A percentile compares a stretch with the other conserved stretches of the same genome.
Conservation (phyloP, 2,113 vertebrate genomes). For the Myotis lucifugus region DNA sequence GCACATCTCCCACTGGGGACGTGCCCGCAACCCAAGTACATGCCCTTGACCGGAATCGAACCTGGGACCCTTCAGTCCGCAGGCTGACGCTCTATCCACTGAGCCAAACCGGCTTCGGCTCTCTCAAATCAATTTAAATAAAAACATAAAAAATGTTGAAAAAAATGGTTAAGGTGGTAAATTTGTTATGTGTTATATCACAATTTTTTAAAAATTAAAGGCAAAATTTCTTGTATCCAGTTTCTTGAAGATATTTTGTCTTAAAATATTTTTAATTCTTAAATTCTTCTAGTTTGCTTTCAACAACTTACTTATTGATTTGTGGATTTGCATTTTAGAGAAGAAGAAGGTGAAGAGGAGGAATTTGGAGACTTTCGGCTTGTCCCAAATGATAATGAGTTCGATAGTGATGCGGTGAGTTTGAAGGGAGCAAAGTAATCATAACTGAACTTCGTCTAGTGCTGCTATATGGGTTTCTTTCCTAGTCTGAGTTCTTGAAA, state of each 20-base stretch:
- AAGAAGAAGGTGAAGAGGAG: conserved; percentile 87
- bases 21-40: no score
- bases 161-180: not conserved
- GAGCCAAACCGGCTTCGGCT: no score
- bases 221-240: not conserved
- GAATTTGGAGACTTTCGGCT: conserved; percentile 92
- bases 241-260: conserved; percentile 39
- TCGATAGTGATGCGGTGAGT: conserved; percentile 88
- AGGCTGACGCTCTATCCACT: no score
- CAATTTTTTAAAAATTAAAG: not conserved
- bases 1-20: no score
- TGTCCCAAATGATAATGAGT: conserved; percentile 89
- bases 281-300: conserved; percentile 29
- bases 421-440: not conserved
- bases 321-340: conserved; percentile 73
- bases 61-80: no score
- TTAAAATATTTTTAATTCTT: conserved; percentile 31
- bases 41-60: no score
- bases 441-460: not conserved
- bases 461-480: not conserved
- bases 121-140: no score
- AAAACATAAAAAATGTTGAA: no score
- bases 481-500: conserved; percentile 35
- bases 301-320: conserved; percentile 10
- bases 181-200: conserved; percentile 12